These are phyloP conservation scores for Nicator chloris DNA, from an alignment of 2,113 vertebrate genomes.

Conservation along the genomic window DNA sequence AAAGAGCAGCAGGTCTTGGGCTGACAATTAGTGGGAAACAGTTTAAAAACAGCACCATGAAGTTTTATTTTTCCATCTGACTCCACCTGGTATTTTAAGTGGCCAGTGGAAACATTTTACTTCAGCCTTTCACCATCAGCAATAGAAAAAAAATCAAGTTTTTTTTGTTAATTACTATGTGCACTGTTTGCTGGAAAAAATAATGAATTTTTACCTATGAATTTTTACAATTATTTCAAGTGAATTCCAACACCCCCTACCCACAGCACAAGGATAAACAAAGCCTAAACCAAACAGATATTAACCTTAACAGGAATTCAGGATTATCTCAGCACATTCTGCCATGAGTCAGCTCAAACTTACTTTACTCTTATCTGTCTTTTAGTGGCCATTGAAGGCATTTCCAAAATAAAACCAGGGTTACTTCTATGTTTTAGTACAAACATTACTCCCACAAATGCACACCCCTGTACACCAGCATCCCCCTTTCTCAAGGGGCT, in stretches of 20 bases:
- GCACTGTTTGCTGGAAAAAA: neutral
- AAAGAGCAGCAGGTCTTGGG: neutral
- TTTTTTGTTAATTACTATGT: neutral
- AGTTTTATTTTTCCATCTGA: neutral
- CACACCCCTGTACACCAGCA: neutral
- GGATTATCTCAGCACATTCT: neutral
- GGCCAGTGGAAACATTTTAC: neutral
- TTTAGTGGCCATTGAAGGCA: neutral
- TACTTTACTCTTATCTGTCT: neutral
- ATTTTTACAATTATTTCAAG: neutral
- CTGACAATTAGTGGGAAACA: neutral
- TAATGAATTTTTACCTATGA: accelerated
- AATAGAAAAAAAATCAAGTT: neutral
- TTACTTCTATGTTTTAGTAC: neutral
- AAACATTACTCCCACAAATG: neutral
- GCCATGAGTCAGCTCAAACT: neutral
- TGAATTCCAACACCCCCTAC: neutral
- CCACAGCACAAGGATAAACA: neutral
- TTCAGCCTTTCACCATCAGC: neutral
- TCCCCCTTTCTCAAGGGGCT: neutral
- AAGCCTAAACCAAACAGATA: neutral
- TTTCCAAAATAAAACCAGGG: neutral
- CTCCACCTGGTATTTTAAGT: neutral
- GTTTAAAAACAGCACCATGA: neutral
- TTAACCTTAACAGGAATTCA: neutral